Evolutionary conservation across 2,113 vertebrate genomes (phyloP).

Genomic region (Ifrita kowaldi): DNA sequence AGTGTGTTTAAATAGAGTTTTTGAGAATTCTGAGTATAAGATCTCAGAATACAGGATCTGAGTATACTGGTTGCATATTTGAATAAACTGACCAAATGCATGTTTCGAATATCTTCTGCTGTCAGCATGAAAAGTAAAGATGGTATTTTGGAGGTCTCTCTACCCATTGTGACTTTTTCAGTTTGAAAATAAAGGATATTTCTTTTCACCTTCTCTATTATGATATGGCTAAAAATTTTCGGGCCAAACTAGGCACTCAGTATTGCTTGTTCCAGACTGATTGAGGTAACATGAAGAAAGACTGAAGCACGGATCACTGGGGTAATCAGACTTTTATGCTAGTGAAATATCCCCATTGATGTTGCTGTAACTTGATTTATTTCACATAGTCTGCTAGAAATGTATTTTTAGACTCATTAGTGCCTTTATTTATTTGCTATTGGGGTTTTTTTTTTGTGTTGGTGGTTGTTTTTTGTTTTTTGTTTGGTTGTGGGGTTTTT

Average conservation of each 20-base stretch:
- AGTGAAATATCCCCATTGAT: neutral
- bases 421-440: neutral
- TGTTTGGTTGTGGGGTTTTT: neutral
- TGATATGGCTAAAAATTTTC: neutral
- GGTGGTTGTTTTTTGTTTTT: too few species aligned
- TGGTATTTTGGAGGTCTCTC: neutral
- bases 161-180: neutral
- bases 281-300: neutral
- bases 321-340: neutral
- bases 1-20: neutral
- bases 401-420: neutral
- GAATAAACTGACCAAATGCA: neutral
- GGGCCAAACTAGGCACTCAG: neutral
- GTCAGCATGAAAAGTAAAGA: neutral
- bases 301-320: neutral
- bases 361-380: neutral
- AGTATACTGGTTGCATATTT: neutral
- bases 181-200: neutral
- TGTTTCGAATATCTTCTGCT: neutral
- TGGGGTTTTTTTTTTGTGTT: too few species aligned
- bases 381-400: neutral
- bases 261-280: neutral
- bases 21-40: neutral
- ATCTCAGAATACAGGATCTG: neutral
- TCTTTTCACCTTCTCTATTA: neutral